Evolutionary conservation across 2,113 vertebrate species (phyloP).

Genomic region (Trematocara marginatum): DNA sequence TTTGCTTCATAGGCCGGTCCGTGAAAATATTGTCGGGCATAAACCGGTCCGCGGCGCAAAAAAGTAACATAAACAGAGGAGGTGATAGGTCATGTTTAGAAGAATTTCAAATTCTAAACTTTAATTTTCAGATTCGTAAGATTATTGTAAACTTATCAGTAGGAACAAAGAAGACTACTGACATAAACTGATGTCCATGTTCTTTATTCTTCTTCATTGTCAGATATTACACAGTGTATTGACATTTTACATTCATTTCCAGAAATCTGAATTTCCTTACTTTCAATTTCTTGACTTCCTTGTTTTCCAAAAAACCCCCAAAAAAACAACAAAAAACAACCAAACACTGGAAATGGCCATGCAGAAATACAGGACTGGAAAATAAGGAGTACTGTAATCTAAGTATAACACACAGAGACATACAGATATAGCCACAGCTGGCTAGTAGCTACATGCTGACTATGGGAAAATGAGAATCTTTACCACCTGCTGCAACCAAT

Average conservation of each 20-base stretch:
- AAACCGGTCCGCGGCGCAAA: too few relatives aligned
- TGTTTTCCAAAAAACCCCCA: rapidly evolving
- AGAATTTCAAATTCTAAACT: background rate
- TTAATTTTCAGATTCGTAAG: background rate
- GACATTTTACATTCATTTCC: background rate
- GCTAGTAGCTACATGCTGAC: background rate
- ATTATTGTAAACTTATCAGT: background rate
- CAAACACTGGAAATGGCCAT: background rate
- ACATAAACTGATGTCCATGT: background rate
- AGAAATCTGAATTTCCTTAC: background rate
- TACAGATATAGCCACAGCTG: background rate
- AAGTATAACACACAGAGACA: background rate
- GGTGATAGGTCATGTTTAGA: background rate
- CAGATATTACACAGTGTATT: background rate
- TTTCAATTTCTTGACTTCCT: background rate
- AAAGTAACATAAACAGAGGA: background rate
- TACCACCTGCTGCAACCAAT: background rate
- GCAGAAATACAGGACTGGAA: background rate
- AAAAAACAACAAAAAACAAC: background rate
- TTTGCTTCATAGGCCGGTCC: slow-evolving; percentile 6
- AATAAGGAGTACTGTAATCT: background rate
- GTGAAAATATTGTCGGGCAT: too few relatives aligned
- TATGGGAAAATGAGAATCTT: background rate
- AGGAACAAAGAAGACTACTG: background rate
- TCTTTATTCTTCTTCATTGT: background rate